phyloP scores from a whole-genome alignment of 2,797 vertebrate genomes.

The Phataginus tricuspis region DNA sequence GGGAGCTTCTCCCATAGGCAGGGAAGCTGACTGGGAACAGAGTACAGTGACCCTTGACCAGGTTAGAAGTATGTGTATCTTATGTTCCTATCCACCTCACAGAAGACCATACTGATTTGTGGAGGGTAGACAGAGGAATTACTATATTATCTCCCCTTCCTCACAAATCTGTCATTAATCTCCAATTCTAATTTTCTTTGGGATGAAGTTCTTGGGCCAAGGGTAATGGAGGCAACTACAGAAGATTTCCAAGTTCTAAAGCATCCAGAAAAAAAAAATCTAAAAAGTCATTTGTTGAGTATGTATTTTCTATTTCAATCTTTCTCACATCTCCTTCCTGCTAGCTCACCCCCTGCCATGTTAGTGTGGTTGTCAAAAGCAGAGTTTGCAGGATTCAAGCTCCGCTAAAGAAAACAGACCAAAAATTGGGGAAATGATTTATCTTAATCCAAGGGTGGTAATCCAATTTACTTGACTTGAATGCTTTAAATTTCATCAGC shows the following conservation, averaged over 20 bases:
- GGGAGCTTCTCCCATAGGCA: neutral
- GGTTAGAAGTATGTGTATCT: neutral
- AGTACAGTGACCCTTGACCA: neutral
- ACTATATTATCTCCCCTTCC: conserved; percentile 35
- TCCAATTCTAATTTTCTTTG: conserved; percentile 58
- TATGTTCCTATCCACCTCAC: neutral
- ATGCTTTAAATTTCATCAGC: conserved; percentile 75
- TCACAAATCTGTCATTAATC: conserved; percentile 66
- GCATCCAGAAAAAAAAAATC: conserved; percentile 22
- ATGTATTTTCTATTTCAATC: conserved; percentile 69
- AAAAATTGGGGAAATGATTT: conserved; percentile 81
- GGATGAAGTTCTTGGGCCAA: conserved; percentile 65
- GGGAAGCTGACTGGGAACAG: neutral
- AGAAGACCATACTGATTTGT: neutral
- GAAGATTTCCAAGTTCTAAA: conserved; percentile 58
- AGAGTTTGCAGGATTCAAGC: conserved; percentile 70
- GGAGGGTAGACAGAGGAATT: conserved; percentile 12
- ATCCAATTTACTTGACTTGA: conserved; percentile 81
- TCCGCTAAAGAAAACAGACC: conserved; percentile 80
- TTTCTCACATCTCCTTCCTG: conserved; percentile 60
- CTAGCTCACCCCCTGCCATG: conserved; percentile 29
- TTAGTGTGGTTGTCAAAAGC: conserved; percentile 76
- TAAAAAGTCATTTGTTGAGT: conserved; percentile 70
- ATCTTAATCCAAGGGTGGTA: conserved; percentile 83
- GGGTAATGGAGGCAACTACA: conserved; percentile 74